phyloP scores from a whole-genome alignment of 2,113 vertebrate genomes.

The Elaphurus davidianus region DNA sequence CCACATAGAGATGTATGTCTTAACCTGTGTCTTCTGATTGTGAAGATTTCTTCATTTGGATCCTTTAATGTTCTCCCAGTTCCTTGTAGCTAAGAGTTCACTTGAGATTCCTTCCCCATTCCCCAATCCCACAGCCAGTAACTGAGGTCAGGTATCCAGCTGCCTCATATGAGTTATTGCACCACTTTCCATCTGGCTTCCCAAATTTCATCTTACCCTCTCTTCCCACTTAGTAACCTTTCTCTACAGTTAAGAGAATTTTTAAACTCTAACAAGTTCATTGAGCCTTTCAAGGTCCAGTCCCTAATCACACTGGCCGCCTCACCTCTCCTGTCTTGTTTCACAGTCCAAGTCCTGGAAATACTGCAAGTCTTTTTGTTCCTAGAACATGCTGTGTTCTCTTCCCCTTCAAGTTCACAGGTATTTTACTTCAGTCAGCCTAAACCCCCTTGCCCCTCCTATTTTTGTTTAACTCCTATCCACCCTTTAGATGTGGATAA shows the following conservation, averaged over 20 bases:
- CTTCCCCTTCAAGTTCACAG: not conserved
- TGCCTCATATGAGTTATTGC: not conserved
- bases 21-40: not conserved
- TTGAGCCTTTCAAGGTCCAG: not conserved
- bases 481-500: not conserved
- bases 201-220: too few relatives aligned
- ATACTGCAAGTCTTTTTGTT: not conserved
- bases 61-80: not conserved
- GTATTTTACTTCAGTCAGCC: not conserved
- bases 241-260: not conserved
- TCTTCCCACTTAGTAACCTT: not conserved
- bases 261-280: not conserved
- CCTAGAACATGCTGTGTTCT: not conserved
- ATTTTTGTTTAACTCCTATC: not conserved
- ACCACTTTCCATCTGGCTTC: not conserved
- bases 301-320: rapidly evolving
- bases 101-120: not conserved
- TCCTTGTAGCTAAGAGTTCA: not conserved
- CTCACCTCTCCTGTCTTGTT: not conserved
- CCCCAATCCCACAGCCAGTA: not conserved
- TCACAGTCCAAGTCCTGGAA: not conserved
- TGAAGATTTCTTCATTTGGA: not conserved
- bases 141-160: not conserved
- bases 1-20: not conserved
- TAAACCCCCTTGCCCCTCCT: not conserved